A percentile compares a stretch with the other conserved stretches of the same genome.
Conservation (phyloP, 64 coral and sea anemone genomes). For the Anthopleura sola region DNA sequence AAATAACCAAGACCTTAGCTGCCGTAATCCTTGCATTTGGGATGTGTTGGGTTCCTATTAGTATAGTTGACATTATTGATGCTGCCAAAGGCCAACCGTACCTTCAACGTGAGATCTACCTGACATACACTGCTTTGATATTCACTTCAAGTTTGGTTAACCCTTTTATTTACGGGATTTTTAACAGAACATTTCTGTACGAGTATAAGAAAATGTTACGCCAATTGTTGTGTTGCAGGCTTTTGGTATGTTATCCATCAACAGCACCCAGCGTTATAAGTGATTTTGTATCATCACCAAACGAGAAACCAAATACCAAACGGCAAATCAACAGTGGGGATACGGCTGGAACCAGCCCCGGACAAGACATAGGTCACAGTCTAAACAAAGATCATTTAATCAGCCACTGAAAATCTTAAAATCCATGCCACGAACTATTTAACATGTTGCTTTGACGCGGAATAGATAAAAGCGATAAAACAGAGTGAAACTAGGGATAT, state of each 20-base stretch:
- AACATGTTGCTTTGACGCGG: not conserved
- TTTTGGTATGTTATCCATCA: not conserved
- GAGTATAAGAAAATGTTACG: slow-evolving; percentile 37
- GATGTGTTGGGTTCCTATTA: slow-evolving; percentile 58
- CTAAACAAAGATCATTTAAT: not conserved
- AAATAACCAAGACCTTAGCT: slow-evolving; percentile 33
- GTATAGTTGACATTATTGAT: slow-evolving; percentile 42
- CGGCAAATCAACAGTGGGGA: not conserved
- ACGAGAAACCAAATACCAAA: not conserved
- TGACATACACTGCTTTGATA: slow-evolving; percentile 42
- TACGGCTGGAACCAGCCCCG: not conserved
- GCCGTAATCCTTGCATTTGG: slow-evolving; percentile 41
- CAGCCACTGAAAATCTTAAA: not conserved
- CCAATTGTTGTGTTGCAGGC: not conserved
- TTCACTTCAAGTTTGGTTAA: slow-evolving; percentile 49
- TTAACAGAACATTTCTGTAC: slow-evolving; percentile 44
- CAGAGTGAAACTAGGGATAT: no score
- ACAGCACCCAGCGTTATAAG: not conserved
- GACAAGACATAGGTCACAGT: not conserved
- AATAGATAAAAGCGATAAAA: not conserved
- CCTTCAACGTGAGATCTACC: slow-evolving; percentile 45
- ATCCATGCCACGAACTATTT: not conserved
- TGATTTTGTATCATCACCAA: not conserved
- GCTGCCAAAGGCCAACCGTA: slow-evolving; percentile 26
- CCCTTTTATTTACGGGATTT: slow-evolving; percentile 61